phyloP scores from a whole-genome alignment of 2,113 vertebrate genomes.

The Saguinus imperator region DNA sequence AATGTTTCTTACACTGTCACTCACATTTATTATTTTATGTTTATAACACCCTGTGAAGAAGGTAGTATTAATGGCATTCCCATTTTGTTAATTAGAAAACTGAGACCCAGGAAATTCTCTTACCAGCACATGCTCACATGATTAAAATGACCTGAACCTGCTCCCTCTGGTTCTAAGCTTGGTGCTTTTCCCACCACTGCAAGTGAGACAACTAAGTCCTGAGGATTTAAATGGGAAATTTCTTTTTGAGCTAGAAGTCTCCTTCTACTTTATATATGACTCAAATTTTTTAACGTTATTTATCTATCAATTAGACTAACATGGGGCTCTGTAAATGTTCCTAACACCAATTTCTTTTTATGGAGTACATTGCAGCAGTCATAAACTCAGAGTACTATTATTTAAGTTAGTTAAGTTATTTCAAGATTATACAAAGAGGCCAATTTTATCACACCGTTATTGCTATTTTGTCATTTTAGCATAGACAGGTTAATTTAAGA shows the following conservation, averaged over 20 bases:
- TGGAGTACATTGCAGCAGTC: constrained; percentile 24
- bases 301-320: constrained; percentile 33
- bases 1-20: neutral
- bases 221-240: neutral
- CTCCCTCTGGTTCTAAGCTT: neutral
- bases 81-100: neutral
- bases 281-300: constrained; percentile 45
- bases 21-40: neutral
- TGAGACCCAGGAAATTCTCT: neutral
- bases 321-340: constrained; percentile 1
- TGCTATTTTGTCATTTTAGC: constrained; percentile 58
- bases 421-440: constrained; percentile 54
- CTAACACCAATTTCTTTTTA: constrained; percentile 45
- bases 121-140: neutral
- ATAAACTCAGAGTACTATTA: constrained; percentile 44
- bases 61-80: neutral
- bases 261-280: neutral
- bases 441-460: constrained; percentile 59
- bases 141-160: neutral
- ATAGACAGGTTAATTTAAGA: constrained; percentile 66
- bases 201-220: neutral
- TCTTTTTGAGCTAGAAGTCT: neutral
- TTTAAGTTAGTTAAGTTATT: constrained; percentile 64
- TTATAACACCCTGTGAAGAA: neutral
- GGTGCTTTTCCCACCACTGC: neutral